Evolutionary conservation across 2,797 vertebrate genomes (phyloP).

Genomic region (Scolopax bukidnonensis): DNA sequence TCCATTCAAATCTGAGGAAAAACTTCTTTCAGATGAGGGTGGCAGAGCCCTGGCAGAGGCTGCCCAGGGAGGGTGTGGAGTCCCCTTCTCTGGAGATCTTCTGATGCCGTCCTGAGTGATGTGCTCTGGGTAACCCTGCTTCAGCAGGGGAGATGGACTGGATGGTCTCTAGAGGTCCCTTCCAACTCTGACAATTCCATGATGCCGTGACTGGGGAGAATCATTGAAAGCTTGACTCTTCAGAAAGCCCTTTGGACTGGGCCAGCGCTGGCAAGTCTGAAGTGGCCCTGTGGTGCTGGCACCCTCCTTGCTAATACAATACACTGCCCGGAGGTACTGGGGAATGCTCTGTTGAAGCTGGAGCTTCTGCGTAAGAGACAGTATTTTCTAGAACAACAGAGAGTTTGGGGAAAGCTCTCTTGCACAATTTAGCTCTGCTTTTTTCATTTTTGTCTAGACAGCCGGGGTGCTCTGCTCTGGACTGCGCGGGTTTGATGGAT

Average conservation of each 20-base stretch:
- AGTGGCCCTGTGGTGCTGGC: background rate
- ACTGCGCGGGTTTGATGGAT: background rate
- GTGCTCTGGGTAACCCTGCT: too few species aligned
- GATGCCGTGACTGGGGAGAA: background rate
- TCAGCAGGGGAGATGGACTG: too few species aligned
- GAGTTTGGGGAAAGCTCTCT: background rate
- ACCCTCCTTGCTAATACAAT: background rate
- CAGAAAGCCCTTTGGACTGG: background rate
- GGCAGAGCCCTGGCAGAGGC: too few species aligned
- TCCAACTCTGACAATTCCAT: too few species aligned
- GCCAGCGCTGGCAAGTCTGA: background rate
- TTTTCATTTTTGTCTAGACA: conserved; percentile 40
- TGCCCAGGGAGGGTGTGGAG: too few species aligned
- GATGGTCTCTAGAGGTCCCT: too few species aligned
- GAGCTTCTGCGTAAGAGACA: background rate
- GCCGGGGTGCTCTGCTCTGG: conserved; percentile 11
- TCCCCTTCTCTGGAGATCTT: too few species aligned
- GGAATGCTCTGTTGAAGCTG: background rate
- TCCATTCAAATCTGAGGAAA: too few species aligned
- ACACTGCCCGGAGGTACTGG: background rate
- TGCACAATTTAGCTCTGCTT: background rate
- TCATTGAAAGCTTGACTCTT: background rate
- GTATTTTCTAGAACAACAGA: background rate
- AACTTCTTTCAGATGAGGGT: too few species aligned
- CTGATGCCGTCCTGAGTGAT: too few species aligned